Evolutionary conservation across 2,797 vertebrate species (phyloP).

Genomic region (Triplophysa yarkandensis): DNA sequence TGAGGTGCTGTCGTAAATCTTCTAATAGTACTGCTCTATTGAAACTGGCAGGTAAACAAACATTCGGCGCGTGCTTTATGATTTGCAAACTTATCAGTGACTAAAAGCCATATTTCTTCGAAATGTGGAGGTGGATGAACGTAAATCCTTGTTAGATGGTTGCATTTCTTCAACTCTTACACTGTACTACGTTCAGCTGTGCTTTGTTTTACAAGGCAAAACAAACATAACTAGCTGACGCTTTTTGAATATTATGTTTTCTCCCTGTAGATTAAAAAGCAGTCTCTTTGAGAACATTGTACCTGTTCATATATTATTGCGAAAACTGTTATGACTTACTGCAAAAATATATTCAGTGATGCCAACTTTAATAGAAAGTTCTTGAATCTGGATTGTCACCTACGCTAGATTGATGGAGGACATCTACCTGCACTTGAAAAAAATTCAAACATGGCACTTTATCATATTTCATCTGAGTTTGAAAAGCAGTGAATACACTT

Average conservation of each 20-base stretch:
- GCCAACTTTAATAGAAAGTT: background rate
- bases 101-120: slow-evolving; percentile 26
- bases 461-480: slow-evolving; percentile 15
- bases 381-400: background rate
- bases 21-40: slow-evolving; percentile 32
- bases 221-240: background rate
- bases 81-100: slow-evolving; percentile 32
- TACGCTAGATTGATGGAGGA: slow-evolving; percentile 12
- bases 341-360: background rate
- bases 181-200: background rate
- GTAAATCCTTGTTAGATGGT: slow-evolving; percentile 30
- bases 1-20: slow-evolving; percentile 26
- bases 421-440: background rate
- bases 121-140: slow-evolving; percentile 18
- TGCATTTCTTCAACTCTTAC: background rate
- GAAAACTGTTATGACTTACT: background rate
- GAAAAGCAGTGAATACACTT: slow-evolving; percentile 10
- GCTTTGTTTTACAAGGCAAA: slow-evolving; percentile 11
- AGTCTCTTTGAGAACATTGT: background rate
- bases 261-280: background rate
- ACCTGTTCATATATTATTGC: background rate
- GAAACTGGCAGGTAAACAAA: slow-evolving; percentile 40
- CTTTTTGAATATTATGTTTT: background rate
- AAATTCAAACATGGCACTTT: slow-evolving; percentile 16
- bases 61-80: slow-evolving; percentile 20